These are phyloP conservation scores for Carassius carassius DNA, from an alignment of 2,113 vertebrate species.

Conservation along the genomic window DNA sequence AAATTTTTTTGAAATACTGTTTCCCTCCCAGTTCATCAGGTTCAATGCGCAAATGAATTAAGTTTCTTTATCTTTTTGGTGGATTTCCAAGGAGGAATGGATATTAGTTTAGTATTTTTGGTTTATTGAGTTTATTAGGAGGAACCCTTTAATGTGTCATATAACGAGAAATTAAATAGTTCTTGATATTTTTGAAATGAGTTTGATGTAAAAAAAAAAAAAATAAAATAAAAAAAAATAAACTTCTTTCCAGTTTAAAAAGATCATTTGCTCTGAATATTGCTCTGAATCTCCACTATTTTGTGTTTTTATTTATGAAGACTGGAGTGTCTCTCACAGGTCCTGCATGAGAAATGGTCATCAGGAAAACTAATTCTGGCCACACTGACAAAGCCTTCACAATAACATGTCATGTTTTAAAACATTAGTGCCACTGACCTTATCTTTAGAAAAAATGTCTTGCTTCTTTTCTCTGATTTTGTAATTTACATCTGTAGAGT, in stretches of 20 bases:
- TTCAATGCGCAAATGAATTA: background rate
- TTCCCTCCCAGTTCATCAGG: background rate
- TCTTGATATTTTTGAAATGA: too few species aligned
- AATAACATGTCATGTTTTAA: background rate
- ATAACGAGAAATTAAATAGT: too few species aligned
- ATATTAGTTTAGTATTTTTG: too few species aligned
- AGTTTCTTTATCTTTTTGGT: background rate
- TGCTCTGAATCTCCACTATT: background rate
- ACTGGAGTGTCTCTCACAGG: background rate
- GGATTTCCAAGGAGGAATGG: too few species aligned
- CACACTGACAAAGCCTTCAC: background rate
- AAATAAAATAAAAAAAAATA: too few species aligned
- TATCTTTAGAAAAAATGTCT: background rate
- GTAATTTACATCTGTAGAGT: background rate
- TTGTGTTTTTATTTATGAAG: background rate
- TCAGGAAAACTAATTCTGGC: constrained; percentile 14
- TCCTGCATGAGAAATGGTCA: background rate
- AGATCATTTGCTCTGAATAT: background rate
- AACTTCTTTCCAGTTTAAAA: background rate
- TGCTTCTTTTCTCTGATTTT: background rate
- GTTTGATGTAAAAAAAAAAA: too few species aligned
- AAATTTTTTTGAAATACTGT: background rate
- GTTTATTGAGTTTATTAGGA: too few species aligned
- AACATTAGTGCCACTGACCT: background rate
- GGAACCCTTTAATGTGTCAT: too few species aligned